Percentiles rank a stretch among this genome's conserved stretches.
These are phyloP conservation scores for Gorsachius goisagi DNA, from an alignment of 2,113 vertebrate genomes.

Conservation along the genomic window DNA sequence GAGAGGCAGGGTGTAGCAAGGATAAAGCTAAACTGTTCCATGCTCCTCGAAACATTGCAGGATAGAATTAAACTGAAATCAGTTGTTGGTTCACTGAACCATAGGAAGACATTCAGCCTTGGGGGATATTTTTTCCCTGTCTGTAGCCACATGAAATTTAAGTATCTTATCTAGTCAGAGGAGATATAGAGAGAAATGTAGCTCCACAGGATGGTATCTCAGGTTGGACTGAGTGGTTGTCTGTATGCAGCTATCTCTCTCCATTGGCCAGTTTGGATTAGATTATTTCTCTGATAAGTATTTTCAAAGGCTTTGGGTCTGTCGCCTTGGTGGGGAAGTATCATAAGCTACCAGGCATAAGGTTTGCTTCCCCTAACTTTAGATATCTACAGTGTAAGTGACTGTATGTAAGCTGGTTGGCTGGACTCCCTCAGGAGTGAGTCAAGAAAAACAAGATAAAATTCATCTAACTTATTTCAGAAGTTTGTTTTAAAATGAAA, in stretches of 20 bases:
- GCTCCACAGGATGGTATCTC: conserved; percentile 7
- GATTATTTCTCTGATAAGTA: conserved; percentile 8
- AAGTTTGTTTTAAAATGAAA: not conserved
- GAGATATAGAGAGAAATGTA: conserved; percentile 13
- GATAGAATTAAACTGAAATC: conserved; percentile 20
- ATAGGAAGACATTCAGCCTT: not conserved
- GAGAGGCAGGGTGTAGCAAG: not conserved
- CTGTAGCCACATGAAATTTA: conserved; percentile 29
- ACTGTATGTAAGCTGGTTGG: not conserved
- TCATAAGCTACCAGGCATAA: not conserved
- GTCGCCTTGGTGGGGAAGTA: not conserved
- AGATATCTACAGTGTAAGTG: not conserved
- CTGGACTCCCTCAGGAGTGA: not conserved
- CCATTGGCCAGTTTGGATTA: not conserved
- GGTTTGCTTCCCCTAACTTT: not conserved
- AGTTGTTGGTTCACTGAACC: not conserved
- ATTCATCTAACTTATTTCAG: not conserved
- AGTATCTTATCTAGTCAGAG: conserved; percentile 39
- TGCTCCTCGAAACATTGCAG: not conserved
- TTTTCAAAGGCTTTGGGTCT: not conserved
- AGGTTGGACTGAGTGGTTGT: not conserved
- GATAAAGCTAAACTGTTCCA: not conserved
- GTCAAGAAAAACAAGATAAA: not conserved
- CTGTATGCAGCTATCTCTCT: not conserved
- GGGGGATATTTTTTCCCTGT: not conserved